Conservation (phyloP, 2,888 invertebrate genomes). For the Sphaeridia pumilis region DNA sequence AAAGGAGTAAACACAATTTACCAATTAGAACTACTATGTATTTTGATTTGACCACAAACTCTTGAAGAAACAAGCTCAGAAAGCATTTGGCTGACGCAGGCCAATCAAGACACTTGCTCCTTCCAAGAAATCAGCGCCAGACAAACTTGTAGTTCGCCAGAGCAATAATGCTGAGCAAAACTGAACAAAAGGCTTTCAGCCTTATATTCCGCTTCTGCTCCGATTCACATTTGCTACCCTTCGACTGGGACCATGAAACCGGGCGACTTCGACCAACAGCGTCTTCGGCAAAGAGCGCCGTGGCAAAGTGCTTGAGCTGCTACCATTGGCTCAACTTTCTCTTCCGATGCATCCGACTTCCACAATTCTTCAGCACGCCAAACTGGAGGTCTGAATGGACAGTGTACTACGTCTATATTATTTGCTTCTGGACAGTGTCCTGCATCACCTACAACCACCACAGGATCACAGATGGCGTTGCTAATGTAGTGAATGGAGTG, state of each 20-base stretch:
- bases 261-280: not conserved
- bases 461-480: not conserved
- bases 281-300: not conserved
- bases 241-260: not conserved
- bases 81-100: too few species aligned
- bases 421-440: not conserved
- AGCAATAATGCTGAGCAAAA: not conserved
- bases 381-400: conserved; percentile 1
- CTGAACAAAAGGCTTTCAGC: not conserved
- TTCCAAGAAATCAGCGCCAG: too few species aligned
- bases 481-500: not conserved
- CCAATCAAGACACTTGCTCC: too few species aligned
- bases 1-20: too few species aligned
- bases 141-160: too few species aligned
- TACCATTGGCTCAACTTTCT: not conserved
- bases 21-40: too few species aligned
- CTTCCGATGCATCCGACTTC: not conserved
- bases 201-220: not conserved
- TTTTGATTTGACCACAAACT: too few species aligned
- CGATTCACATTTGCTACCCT: not conserved
- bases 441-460: not conserved
- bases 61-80: too few species aligned
- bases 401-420: not conserved
- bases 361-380: not conserved
- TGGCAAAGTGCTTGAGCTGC: not conserved